Percentiles rank a stretch among this genome's conserved stretches.
Evolutionary conservation across 1,140 invertebrate genomes (phyloP).

Genomic region (Cotesia vestalis): DNA sequence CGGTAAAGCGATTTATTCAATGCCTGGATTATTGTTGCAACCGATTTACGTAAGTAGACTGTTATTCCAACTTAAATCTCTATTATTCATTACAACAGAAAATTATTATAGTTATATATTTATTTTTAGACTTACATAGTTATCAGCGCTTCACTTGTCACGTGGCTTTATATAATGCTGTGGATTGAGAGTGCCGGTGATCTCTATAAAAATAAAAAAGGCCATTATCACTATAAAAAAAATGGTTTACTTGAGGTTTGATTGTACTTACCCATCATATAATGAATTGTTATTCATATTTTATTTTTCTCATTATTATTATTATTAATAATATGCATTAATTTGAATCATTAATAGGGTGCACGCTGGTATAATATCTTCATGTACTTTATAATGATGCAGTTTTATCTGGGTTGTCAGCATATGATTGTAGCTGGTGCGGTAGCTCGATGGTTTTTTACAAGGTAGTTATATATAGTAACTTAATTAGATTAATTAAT

Average conservation of each 20-base stretch:
- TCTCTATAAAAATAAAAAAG: slow-evolving; percentile 58
- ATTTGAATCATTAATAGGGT: slow-evolving; percentile 56
- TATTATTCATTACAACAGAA: not conserved
- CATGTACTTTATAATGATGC: slow-evolving; percentile 76
- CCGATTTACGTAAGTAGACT: slow-evolving; percentile 72
- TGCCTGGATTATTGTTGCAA: slow-evolving; percentile 80
- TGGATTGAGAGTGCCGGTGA: slow-evolving; percentile 74
- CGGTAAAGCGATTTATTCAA: slow-evolving; percentile 75
- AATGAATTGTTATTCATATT: not conserved
- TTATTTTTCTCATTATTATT: too few species aligned
- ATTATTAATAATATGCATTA: too few species aligned
- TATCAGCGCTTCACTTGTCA: slow-evolving; percentile 66
- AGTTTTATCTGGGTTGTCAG: slow-evolving; percentile 81
- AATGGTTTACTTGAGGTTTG: slow-evolving; percentile 65
- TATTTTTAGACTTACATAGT: slow-evolving; percentile 72
- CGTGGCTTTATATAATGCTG: slow-evolving; percentile 71
- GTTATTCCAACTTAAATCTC: slow-evolving; percentile 12
- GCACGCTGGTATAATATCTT: slow-evolving; percentile 76
- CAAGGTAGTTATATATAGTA: slow-evolving; percentile 66
- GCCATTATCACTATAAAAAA: slow-evolving; percentile 67
- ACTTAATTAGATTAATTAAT: slow-evolving; percentile 28
- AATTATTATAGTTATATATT: slow-evolving; percentile 17
- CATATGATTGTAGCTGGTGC: slow-evolving; percentile 81
- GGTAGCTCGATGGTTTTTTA: slow-evolving; percentile 81
- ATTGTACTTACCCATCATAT: slow-evolving; percentile 5